Conservation (phyloP, 2,113 vertebrate species). For the Istiophorus platypterus region DNA sequence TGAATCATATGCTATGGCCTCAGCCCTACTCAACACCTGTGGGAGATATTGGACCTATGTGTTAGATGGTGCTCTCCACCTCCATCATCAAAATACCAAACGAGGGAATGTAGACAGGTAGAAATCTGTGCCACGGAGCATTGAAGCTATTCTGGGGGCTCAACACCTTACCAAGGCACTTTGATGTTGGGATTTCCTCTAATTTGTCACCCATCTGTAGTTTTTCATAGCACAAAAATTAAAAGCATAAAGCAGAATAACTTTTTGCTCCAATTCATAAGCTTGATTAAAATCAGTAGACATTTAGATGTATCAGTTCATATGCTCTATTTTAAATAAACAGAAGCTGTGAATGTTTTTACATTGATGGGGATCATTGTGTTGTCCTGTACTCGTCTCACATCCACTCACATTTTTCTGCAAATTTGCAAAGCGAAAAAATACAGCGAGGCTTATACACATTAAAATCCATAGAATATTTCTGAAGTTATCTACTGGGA, state of each 20-base stretch:
- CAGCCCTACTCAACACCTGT: neutral
- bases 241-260: neutral
- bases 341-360: neutral
- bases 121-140: neutral
- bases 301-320: neutral
- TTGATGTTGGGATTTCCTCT: neutral
- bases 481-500: neutral
- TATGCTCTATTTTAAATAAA: neutral
- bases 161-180: neutral
- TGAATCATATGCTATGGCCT: neutral
- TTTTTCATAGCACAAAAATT: conserved; percentile 4
- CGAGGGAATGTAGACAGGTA: neutral
- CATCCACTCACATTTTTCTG: conserved; percentile 7
- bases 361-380: neutral
- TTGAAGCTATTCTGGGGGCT: neutral
- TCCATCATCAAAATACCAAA: neutral
- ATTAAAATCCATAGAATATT: neutral
- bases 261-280: neutral
- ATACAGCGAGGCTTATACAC: neutral
- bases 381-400: neutral
- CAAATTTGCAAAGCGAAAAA: conserved; percentile 2
- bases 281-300: neutral
- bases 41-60: neutral
- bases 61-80: neutral
- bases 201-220: neutral